phyloP scores from a whole-genome alignment of 2,113 vertebrate species.

The Cercocebus atys region DNA sequence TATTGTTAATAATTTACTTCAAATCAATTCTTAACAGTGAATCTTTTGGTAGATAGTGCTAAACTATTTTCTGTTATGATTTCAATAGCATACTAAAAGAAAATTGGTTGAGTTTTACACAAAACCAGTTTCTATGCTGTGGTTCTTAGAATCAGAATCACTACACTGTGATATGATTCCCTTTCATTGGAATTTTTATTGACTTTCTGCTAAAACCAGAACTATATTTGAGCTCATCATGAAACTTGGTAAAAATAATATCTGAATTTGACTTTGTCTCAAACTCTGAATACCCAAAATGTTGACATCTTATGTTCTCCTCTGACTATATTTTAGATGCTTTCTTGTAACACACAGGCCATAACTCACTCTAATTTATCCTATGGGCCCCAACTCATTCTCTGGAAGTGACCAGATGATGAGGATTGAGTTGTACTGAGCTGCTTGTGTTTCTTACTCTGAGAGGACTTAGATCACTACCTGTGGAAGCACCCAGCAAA shows the following conservation, averaged over 20 bases:
- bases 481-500: background rate
- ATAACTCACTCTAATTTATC: background rate
- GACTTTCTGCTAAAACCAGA: background rate
- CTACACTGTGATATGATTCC: background rate
- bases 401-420: background rate
- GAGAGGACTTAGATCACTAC: background rate
- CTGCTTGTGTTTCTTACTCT: background rate
- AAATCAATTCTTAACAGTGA: background rate
- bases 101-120: background rate
- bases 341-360: background rate
- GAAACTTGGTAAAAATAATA: background rate
- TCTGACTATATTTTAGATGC: background rate
- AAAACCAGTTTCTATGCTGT: background rate
- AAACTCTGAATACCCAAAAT: background rate
- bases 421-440: background rate
- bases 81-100: background rate
- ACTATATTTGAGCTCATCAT: background rate
- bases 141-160: background rate
- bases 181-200: background rate
- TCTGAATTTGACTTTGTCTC: background rate
- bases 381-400: background rate
- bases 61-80: background rate
- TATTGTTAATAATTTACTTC: background rate
- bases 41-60: background rate
- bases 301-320: background rate